Conservation (phyloP, 2,888 invertebrate species). For the Lasioglossum vierecki region DNA sequence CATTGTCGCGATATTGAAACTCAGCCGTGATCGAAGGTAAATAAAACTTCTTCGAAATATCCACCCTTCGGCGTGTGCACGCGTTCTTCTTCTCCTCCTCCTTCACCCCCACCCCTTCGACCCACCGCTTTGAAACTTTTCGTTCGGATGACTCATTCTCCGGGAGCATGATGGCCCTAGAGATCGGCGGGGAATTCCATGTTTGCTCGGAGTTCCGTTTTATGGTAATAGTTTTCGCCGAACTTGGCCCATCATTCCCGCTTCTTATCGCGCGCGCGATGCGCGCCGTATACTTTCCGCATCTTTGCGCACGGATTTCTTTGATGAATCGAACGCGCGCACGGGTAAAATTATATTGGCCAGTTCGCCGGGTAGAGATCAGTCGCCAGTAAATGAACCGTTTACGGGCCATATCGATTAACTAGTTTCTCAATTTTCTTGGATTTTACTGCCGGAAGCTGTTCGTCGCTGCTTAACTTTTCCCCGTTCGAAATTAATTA, state of each 20-base stretch:
- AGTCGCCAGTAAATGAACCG: background rate
- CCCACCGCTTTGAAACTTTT: background rate
- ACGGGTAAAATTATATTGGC: background rate
- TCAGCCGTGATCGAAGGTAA: constrained; percentile 42
- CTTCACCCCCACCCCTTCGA: background rate
- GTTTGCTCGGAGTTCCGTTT: constrained; percentile 9
- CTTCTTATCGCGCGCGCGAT: background rate
- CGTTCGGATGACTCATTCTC: constrained; percentile 20
- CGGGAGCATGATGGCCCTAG: background rate
- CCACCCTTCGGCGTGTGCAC: background rate
- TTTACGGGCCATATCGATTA: background rate
- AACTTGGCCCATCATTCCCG: background rate
- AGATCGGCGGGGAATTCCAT: background rate
- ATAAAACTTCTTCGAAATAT: constrained; percentile 35
- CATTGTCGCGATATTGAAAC: constrained; percentile 38
- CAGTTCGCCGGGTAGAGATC: background rate
- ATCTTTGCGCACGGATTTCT: background rate
- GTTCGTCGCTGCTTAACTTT: background rate
- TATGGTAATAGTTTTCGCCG: background rate
- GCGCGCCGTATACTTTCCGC: background rate
- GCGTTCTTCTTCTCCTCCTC: background rate
- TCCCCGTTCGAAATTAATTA: background rate
- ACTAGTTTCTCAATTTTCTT: background rate
- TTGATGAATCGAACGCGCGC: background rate
- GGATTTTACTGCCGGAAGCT: background rate